These are phyloP conservation scores for Tenodera sinensis DNA, from an alignment of 2,888 invertebrate species.

Conservation along the genomic window DNA sequence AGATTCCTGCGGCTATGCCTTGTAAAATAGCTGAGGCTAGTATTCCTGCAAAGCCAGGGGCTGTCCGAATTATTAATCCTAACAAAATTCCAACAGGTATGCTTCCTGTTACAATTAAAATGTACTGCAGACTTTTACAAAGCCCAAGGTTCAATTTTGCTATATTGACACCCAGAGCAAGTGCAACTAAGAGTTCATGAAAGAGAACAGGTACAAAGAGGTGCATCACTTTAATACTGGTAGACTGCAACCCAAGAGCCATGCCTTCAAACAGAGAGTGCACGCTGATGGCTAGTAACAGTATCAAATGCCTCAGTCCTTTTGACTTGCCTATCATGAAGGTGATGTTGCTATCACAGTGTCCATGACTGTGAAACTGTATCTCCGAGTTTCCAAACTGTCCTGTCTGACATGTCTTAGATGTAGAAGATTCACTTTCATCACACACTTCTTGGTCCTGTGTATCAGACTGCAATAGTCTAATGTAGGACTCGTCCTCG, in stretches of 20 bases:
- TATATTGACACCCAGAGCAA: constrained; percentile 41
- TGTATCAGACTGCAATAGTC: constrained; percentile 8
- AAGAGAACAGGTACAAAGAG: constrained; percentile 41
- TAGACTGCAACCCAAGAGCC: constrained; percentile 41
- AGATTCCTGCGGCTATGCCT: constrained; percentile 41
- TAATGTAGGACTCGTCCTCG: constrained; percentile 25
- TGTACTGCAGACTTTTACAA: constrained; percentile 34
- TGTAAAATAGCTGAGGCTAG: constrained; percentile 40
- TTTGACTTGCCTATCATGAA: constrained; percentile 15
- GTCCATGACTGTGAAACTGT: background rate
- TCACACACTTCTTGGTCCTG: background rate
- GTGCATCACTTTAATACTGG: constrained; percentile 36
- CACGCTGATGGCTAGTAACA: constrained; percentile 40
- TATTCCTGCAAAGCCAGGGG: constrained; percentile 36
- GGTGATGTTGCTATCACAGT: constrained; percentile 7
- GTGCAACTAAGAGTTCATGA: constrained; percentile 40
- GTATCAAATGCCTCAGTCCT: constrained; percentile 37
- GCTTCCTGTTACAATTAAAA: constrained; percentile 38
- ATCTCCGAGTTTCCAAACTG: background rate
- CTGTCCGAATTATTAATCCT: constrained; percentile 36
- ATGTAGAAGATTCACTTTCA: background rate
- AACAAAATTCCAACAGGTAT: constrained; percentile 41
- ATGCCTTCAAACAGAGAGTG: constrained; percentile 44
- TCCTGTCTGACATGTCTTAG: background rate
- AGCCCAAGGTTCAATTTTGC: constrained; percentile 35